Base-by-base conservation (phyloP, 2,888 invertebrate genomes). In the Boloria selene region DNA sequence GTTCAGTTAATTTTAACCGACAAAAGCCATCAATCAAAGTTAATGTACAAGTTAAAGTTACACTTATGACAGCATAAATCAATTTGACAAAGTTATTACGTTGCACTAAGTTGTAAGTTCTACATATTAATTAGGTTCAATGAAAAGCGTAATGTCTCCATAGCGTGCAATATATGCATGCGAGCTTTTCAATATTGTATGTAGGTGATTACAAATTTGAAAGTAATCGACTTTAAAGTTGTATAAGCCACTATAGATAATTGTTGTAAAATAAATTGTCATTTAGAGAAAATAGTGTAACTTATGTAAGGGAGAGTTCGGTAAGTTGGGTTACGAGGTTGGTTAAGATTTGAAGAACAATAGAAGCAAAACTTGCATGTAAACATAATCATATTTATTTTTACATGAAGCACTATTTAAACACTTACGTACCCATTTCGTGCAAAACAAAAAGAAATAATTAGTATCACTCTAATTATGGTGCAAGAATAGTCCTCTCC, bases 131-230 rank as follows among this genome's bases (percentile, higher is more conserved):
- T 53, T 53, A 64, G 14, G 26, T 64, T 64, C 58, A 38, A 51
- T n/a, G 51, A 56, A 64, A 42, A 51, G 0, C 51, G 22, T 64
- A 61, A 61, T 65, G 64, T 17, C 38, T 65, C 47, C 53, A 52
- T 65, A n/a, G 64, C 64, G 59, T 65, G 64, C 49, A 54, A 44
- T 61, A 38, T 18, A 5, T 56, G 45, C 45, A 18, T 56, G 56
- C 22, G n/a, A 45, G 45, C 45, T n/a, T 56, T 45, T 13, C 26
- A 56, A 56, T 56, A 56, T 53, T 53, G 10, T 16, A 53, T 45
- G 31, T 2, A 38, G 31, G 31, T 10, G 10, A 56, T 56, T 56
- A 56, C 18, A 45, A 45, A 26, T 45, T 56, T 10, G 56, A 22
- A 56, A 45, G 10, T 44, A 4, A 38, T 38, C 31, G 31, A 45